These are phyloP conservation scores for Eclectus roratus DNA, from an alignment of 2,113 vertebrate genomes.

Conservation along the genomic window DNA sequence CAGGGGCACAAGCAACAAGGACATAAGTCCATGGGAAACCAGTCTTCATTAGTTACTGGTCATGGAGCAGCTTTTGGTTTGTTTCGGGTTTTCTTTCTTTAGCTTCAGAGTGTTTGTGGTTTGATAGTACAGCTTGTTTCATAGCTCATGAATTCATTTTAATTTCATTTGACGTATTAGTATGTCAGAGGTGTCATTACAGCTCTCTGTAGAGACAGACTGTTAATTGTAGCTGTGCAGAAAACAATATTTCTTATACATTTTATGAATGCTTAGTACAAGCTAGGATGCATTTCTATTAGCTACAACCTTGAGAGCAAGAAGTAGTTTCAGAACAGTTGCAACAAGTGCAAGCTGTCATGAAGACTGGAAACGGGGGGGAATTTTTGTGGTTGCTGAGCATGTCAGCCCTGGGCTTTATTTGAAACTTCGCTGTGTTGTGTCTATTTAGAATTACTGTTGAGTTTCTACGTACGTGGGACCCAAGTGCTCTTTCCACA, in stretches of 20 bases:
- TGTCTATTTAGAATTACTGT: not conserved
- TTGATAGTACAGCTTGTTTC: not conserved
- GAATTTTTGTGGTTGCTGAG: not conserved
- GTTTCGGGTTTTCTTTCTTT: not conserved
- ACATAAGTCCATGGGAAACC: not conserved
- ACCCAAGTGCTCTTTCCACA: not conserved
- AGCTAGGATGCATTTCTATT: rapidly evolving
- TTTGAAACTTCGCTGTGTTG: not conserved
- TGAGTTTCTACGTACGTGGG: not conserved
- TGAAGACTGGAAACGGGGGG: not conserved
- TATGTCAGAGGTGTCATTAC: not conserved
- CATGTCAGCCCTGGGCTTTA: not conserved
- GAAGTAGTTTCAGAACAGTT: not conserved
- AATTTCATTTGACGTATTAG: not conserved
- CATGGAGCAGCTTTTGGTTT: not conserved
- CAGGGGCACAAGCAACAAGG: not conserved
- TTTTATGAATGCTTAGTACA: not conserved
- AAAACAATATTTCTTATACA: not conserved
- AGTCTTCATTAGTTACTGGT: not conserved
- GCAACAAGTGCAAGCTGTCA: not conserved
- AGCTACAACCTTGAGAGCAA: not conserved
- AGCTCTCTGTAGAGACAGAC: not conserved
- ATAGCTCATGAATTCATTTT: not conserved
- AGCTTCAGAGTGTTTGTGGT: not conserved
- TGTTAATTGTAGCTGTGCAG: not conserved